These are phyloP conservation scores for Drosophila lacertosa DNA, from an alignment of 1,140 invertebrate species.

Conservation along the genomic window DNA sequence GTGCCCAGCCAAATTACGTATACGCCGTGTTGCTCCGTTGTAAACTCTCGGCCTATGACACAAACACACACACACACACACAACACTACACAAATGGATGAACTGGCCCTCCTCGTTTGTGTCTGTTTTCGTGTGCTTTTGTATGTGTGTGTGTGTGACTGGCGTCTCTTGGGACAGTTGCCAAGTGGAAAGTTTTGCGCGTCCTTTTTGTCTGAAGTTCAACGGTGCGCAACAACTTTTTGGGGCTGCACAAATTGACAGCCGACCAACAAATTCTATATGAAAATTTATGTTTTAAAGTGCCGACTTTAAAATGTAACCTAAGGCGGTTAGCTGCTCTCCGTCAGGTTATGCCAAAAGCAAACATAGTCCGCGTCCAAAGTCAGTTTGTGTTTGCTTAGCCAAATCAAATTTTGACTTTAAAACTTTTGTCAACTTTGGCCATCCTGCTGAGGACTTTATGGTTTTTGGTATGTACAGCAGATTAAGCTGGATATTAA, in stretches of 20 bases:
- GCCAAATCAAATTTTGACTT: conserved; percentile 30
- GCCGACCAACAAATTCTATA: conserved; percentile 48
- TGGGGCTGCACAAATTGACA: conserved; percentile 56
- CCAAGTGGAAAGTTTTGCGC: conserved; percentile 73
- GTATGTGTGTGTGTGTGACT: conserved; percentile 10
- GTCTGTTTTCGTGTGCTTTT: conserved; percentile 29
- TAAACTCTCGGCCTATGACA: conserved; percentile 32
- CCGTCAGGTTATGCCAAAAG: conserved; percentile 5
- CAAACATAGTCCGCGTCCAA: conserved; percentile 33
- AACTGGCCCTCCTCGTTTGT: conserved; percentile 32
- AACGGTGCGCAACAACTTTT: conserved; percentile 72
- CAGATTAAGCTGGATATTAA: conserved; percentile 18
- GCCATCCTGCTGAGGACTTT: background rate
- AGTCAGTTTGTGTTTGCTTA: conserved; percentile 19
- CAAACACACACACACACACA: background rate
- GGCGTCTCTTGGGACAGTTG: conserved; percentile 42
- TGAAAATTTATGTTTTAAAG: conserved; percentile 40
- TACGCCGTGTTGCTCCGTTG: conserved; percentile 56
- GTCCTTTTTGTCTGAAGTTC: conserved; percentile 62
- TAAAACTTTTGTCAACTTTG: conserved; percentile 28
- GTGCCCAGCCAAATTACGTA: conserved; percentile 53
- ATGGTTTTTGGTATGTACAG: background rate
- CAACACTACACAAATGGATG: background rate
- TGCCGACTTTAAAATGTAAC: conserved; percentile 10
- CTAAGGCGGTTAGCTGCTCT: conserved; percentile 9